Percentiles rank a stretch among this genome's conserved stretches.
Evolutionary conservation across 2,113 vertebrate genomes (phyloP).

Genomic region (Poecilia latipinna): DNA sequence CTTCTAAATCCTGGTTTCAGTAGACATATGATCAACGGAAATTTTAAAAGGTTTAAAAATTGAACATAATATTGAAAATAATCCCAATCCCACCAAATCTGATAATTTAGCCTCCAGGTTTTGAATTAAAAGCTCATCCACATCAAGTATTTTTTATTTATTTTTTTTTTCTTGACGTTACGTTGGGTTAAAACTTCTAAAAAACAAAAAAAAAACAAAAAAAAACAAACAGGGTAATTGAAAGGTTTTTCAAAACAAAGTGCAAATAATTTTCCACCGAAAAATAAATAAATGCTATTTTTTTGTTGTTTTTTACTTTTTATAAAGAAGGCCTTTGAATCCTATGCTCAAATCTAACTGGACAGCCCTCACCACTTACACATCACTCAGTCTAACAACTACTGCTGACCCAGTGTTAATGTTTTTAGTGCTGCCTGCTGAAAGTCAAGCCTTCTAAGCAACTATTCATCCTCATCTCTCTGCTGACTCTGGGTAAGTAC

Average conservation of each 20-base stretch:
- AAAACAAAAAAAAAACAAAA: too few relatives aligned
- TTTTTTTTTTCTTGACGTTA: too few relatives aligned
- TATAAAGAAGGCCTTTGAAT: not conserved
- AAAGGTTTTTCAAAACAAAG: too few relatives aligned
- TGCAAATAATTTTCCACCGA: too few relatives aligned
- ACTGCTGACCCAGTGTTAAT: constrained; percentile 57
- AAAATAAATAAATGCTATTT: too few relatives aligned
- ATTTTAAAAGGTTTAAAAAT: not conserved
- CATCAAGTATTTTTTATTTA: not conserved
- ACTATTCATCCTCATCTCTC: constrained; percentile 65
- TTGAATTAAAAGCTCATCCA: not conserved
- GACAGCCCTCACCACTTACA: not conserved
- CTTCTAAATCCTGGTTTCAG: not conserved
- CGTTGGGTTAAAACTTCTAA: too few relatives aligned
- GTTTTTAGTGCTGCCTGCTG: constrained; percentile 63
- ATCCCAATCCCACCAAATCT: not conserved
- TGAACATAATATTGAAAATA: not conserved
- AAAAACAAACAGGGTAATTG: too few relatives aligned
- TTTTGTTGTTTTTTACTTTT: not conserved
- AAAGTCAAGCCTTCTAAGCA: constrained; percentile 64
- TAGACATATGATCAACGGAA: too few relatives aligned
- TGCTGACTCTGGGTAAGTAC: constrained; percentile 62
- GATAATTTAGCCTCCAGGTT: not conserved
- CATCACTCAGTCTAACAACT: constrained; percentile 38
- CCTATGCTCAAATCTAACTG: not conserved